These are phyloP conservation scores for Anorthoa munda DNA, from an alignment of 2,888 invertebrate genomes.

Conservation along the genomic window DNA sequence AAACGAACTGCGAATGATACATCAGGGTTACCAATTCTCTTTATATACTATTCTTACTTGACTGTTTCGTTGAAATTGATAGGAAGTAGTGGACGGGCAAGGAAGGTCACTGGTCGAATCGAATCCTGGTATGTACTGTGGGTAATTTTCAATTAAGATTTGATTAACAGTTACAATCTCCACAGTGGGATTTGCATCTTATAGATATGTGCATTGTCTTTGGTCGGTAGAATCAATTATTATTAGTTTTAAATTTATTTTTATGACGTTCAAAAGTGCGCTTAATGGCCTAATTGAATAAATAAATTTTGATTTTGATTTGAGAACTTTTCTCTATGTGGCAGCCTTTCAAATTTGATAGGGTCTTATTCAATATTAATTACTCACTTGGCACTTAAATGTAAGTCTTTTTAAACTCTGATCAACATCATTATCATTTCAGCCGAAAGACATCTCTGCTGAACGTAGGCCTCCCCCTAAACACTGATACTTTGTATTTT, in stretches of 20 bases:
- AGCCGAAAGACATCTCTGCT: too few relatives aligned
- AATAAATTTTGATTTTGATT: too few relatives aligned
- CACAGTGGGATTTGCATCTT: background rate
- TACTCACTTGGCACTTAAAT: too few relatives aligned
- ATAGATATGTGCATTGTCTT: conserved; percentile 6
- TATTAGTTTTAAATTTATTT: too few relatives aligned
- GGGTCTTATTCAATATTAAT: background rate
- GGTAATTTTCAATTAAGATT: conserved; percentile 31
- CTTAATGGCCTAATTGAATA: too few relatives aligned
- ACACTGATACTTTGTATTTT: too few relatives aligned
- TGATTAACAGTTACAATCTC: conserved; percentile 5
- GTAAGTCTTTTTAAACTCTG: too few relatives aligned
- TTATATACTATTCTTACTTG: conserved; percentile 82
- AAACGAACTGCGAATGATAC: conserved; percentile 87
- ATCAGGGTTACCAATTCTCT: conserved; percentile 79
- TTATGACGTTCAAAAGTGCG: too few relatives aligned
- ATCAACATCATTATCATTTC: too few relatives aligned
- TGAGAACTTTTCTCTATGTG: background rate
- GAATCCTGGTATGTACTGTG: conserved; percentile 39
- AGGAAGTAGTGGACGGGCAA: conserved; percentile 87
- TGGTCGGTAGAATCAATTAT: too few relatives aligned
- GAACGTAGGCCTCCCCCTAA: too few relatives aligned
- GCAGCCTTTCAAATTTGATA: background rate
- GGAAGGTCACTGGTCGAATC: conserved; percentile 80
- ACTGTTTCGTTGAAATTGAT: conserved; percentile 83